Evolutionary conservation across 1,140 invertebrate species (phyloP), one percentile per base, ranked within the genome.

Genomic region (Scaptomyza pallida): DNA sequence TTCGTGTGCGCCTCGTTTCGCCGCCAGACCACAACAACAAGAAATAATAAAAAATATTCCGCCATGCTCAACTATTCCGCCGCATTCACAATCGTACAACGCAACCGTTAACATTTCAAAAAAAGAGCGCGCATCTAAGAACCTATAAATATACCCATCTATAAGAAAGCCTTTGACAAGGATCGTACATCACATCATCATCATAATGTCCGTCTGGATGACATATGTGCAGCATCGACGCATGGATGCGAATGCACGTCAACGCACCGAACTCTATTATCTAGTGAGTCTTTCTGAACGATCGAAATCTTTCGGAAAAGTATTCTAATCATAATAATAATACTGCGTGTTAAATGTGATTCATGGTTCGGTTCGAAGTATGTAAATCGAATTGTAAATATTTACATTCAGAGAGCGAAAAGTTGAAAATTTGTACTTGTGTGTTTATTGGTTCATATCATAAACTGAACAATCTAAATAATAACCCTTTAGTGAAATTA

Each of bases 191-290:
- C 33, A n/a, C n/a, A 13, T 21, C 47, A 35, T 9, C n/a, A 6
- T 17, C 16, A 63, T 15, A 33, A 92, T 93, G 92, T 92, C 92
- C 21, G 85, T 92, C 35, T 92, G 92, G 92, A 92, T 93, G 72
- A 92, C 91, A 37, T 92, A 91, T 64, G 91, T 92, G 44, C 89
- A 91, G 63, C 89, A 85, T 73, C 83, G 90, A 30, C 83, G 85
- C 48, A 86, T 74, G 57, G 85, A 90, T 57, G 82, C 90, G 10
- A 89, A 83, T 68, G 75, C 80, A 41, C 70, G 89, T 8, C 83
- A 88, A 35, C 70, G 75, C 19, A 70, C 64, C 16, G 89, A 90
- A 21, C 72, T 73, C 23, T 91, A 90, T 51, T 90, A 90, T 71
- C 57, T 89, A 74, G 89, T 91, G 68, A 91, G 89, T 89, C 50